phyloP scores from a whole-genome alignment of 2,888 invertebrate species.

The Galeruca laticollis region DNA sequence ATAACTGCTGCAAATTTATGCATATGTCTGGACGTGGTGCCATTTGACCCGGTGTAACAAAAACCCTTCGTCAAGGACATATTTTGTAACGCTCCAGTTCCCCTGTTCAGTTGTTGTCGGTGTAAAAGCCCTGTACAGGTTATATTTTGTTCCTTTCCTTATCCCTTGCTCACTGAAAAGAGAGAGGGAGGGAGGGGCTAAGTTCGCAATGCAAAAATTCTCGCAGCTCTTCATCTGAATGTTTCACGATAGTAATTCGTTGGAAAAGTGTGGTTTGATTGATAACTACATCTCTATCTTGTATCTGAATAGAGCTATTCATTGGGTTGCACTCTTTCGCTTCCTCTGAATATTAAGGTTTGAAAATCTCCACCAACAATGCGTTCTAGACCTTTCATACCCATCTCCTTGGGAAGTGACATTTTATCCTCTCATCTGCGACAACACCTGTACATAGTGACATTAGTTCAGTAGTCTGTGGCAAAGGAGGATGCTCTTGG shows the following conservation, averaged over 20 bases:
- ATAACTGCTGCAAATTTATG: too few relatives aligned
- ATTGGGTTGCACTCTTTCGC: too few relatives aligned
- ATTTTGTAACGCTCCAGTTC: constrained; percentile 9
- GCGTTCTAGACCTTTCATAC: constrained; percentile 39
- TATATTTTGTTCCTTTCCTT: constrained; percentile 35
- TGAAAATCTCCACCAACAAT: constrained; percentile 36
- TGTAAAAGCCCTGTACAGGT: constrained; percentile 20
- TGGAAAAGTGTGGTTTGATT: constrained; percentile 25
- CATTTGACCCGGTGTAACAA: constrained; percentile 19
- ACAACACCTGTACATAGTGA: constrained; percentile 45
- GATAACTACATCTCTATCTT: constrained; percentile 7
- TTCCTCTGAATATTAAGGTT: constrained; percentile 47
- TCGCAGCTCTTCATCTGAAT: not conserved
- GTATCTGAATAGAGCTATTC: constrained; percentile 33
- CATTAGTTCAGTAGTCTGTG: constrained; percentile 39
- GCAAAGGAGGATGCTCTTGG: constrained; percentile 22
- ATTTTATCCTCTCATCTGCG: constrained; percentile 41
- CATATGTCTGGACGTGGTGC: too few relatives aligned
- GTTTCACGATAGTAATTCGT: too few relatives aligned
- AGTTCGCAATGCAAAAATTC: too few relatives aligned
- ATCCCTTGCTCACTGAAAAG: constrained; percentile 34
- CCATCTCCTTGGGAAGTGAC: constrained; percentile 37
- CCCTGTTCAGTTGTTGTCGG: constrained; percentile 3
- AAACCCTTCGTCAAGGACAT: constrained; percentile 1
- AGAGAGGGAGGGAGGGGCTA: constrained; percentile 20